Percentiles rank a stretch among this genome's conserved stretches.
Conservation (phyloP, 1,140 invertebrate species). For the Lordiphosa stackelbergi region DNA sequence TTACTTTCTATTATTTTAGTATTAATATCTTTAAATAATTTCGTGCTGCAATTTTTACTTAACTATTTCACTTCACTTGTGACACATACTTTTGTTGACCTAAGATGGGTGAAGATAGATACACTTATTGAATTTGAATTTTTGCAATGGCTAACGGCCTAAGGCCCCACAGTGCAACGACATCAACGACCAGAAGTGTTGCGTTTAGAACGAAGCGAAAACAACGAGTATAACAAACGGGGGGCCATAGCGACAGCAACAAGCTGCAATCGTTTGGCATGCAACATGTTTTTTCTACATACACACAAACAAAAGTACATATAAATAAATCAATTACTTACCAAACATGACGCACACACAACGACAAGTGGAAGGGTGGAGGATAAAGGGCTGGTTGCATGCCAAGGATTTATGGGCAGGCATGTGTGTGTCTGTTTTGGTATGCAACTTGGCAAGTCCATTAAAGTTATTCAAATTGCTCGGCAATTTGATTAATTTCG, state of each 20-base stretch:
- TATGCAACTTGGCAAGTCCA: conserved; percentile 29
- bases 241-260: conserved; percentile 37
- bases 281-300: conserved; percentile 57
- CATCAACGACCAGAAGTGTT: neutral
- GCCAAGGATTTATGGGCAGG: conserved; percentile 41
- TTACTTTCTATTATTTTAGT: too few species aligned
- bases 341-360: conserved; percentile 54
- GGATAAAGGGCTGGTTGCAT: conserved; percentile 2
- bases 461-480: conserved; percentile 54
- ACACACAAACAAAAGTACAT: conserved; percentile 18
- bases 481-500: conserved; percentile 46
- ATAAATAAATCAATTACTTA: conserved; percentile 75
- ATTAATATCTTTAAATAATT: too few species aligned
- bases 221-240: conserved; percentile 5
- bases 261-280: conserved; percentile 57
- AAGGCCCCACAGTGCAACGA: too few species aligned
- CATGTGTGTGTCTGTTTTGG: conserved; percentile 17
- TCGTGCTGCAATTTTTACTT: too few species aligned
- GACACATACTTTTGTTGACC: too few species aligned
- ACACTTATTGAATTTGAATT: too few species aligned
- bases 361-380: neutral
- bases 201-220: conserved; percentile 61
- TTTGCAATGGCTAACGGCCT: too few species aligned
- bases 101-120: too few species aligned
- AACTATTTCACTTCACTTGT: too few species aligned